Base-by-base conservation (phyloP, 2,113 vertebrate species). In the Coracopsis vasa region DNA sequence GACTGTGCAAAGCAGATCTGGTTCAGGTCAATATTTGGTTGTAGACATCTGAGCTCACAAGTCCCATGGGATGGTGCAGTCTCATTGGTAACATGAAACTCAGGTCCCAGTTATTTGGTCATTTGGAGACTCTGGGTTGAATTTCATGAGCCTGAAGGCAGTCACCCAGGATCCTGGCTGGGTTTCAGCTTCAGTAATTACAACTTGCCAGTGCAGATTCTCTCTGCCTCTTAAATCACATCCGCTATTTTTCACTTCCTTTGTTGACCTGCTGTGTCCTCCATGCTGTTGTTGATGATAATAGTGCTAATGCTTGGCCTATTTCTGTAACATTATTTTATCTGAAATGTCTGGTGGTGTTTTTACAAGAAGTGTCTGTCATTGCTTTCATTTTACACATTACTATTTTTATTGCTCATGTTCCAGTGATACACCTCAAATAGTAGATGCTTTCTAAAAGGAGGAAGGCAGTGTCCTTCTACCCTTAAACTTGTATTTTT, bases 151-250 rank as follows among this genome's bases (percentile, higher is more conserved):
- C 65, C 65, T 66, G 21, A 80, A 91, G 90, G 73, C 83, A 93
- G 44, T 88, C 47, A 39, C 8, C 51, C 73, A 69, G 78, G 65
- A 81, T 95, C 69, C 91, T 97, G 96, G 96, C 95, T 53, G 77
- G 19, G n/a, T 96, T 93, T 95, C 96, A 95, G 91, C 90, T 65
- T 81, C 92, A 72, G 92, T 94, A 96, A 96, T 96, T 96, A 74
- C 79, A 88, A 56, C 27, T 73, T 83, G 79, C 87, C 67, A 50
- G 75, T 4, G 23, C 93, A 78, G 75, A 54, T 95, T 93, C 90
- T 89, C 47, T 73, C 81, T 96, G 95, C 69, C 92, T 93, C 83
- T 94, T 96, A 95, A 96, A 94, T 95, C 94, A 90, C 70, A 69
- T 94, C 85, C 24, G 17, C 73, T 93, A 21, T 96, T 96, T 96